These are phyloP conservation scores for Stegastes partitus DNA, from an alignment of 2,113 vertebrate genomes.

Conservation along the genomic window DNA sequence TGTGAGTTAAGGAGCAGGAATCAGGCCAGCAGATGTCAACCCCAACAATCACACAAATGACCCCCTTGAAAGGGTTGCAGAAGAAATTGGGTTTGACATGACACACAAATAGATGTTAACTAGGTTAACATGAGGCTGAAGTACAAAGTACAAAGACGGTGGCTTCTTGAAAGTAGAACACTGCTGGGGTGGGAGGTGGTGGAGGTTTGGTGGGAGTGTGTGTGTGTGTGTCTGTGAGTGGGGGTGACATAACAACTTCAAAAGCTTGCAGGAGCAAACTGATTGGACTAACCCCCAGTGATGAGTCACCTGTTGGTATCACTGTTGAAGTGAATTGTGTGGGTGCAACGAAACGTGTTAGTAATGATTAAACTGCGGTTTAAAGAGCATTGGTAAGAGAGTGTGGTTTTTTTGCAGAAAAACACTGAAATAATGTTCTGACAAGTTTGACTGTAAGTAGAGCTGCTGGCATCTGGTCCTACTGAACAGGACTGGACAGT, in stretches of 20 bases:
- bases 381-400: background rate
- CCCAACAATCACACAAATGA: conserved; percentile 30
- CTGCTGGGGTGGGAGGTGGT: background rate
- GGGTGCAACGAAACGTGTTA: conserved; percentile 19
- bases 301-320: conserved; percentile 51
- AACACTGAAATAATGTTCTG: background rate
- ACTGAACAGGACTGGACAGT: background rate
- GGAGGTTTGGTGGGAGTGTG: conserved; percentile 9
- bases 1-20: conserved; percentile 40
- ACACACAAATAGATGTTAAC: conserved; percentile 31
- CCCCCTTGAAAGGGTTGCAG: conserved; percentile 4
- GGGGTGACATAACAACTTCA: conserved; percentile 42
- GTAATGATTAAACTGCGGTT: conserved; percentile 27
- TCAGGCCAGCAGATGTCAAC: conserved; percentile 37
- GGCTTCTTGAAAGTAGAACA: conserved; percentile 37
- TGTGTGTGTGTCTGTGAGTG: conserved; percentile 6
- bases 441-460: background rate
- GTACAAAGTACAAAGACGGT: background rate
- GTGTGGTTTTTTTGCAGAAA: background rate
- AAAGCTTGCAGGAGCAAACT: conserved; percentile 46
- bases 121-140: conserved; percentile 20
- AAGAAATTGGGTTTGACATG: background rate
- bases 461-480: background rate
- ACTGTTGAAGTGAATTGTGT: conserved; percentile 31
- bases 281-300: conserved; percentile 10